Evolutionary conservation across 2,888 invertebrate genomes (phyloP).

Genomic region (Pristionchus japonicus): DNA sequence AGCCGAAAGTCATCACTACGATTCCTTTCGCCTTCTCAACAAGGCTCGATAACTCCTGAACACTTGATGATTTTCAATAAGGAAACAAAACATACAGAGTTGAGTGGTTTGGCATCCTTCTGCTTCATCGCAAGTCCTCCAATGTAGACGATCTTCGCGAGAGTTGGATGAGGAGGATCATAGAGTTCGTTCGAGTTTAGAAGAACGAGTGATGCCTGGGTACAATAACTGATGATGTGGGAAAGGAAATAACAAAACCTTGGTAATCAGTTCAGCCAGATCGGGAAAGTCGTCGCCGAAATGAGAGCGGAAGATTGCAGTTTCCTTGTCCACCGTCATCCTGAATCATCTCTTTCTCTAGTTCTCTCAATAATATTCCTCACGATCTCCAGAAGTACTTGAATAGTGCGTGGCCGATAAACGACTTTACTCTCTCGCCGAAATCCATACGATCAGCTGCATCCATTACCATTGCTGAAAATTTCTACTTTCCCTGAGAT

Average conservation of each 20-base stretch:
- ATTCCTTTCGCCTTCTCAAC: conserved; percentile 51
- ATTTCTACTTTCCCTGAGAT: not conserved
- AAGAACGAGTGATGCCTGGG: conserved; percentile 50
- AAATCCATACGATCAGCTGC: conserved; percentile 62
- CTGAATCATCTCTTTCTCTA: conserved; percentile 44
- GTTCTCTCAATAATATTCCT: not conserved
- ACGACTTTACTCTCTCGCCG: conserved; percentile 58
- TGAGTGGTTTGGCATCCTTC: conserved; percentile 57
- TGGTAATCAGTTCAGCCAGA: conserved; percentile 53
- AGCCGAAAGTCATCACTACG: conserved; percentile 64
- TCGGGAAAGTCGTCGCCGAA: conserved; percentile 64
- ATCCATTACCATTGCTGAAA: conserved; percentile 63
- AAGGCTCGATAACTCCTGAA: conserved; percentile 57
- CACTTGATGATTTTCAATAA: not conserved
- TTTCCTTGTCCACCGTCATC: conserved; percentile 53
- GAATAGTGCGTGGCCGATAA: conserved; percentile 60
- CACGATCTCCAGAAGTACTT: conserved; percentile 44
- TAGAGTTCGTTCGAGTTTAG: conserved; percentile 65
- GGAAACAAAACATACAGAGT: not conserved
- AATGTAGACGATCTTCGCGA: conserved; percentile 64
- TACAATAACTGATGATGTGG: no score
- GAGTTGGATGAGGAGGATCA: conserved; percentile 62
- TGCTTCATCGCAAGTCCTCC: conserved; percentile 67
- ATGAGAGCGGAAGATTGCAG: conserved; percentile 59
- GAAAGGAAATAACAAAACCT: not conserved